These are phyloP conservation scores for Ichneumoninae sp. DNA, from an alignment of 2,888 invertebrate genomes.

Conservation along the genomic window DNA sequence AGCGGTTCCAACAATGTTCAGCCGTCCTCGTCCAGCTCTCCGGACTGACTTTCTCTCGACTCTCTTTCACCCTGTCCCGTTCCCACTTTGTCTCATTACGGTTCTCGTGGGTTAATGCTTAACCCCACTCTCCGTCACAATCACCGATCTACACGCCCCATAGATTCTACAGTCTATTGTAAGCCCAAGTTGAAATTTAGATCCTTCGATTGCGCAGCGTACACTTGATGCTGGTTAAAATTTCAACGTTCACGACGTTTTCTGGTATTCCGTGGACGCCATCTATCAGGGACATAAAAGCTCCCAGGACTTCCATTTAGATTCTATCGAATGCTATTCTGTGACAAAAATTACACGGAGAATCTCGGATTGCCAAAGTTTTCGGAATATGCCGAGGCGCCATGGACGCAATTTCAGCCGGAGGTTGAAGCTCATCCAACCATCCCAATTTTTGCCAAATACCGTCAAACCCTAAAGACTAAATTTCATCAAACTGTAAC, in stretches of 20 bases:
- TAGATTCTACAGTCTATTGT: slow-evolving; percentile 37
- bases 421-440: not conserved
- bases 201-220: not conserved
- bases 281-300: not conserved
- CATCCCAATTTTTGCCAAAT: not conserved
- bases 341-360: not conserved
- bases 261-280: not conserved
- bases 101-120: slow-evolving; percentile 26
- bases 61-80: slow-evolving; percentile 25
- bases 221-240: not conserved
- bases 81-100: slow-evolving; percentile 45
- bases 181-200: slow-evolving; percentile 11
- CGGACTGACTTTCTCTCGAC: not conserved
- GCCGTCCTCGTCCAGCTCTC: slow-evolving; percentile 25
- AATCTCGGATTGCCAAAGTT: not conserved
- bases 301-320: not conserved
- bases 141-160: slow-evolving; percentile 21
- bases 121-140: slow-evolving; percentile 35
- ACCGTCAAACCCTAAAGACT: too few relatives aligned
- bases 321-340: not conserved
- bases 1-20: slow-evolving; percentile 56
- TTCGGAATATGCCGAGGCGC: not conserved
- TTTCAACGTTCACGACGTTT: not conserved
- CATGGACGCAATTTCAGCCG: not conserved
- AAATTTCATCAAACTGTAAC: too few relatives aligned